phyloP scores from a whole-genome alignment of 2,113 vertebrate species.

The Cebidichthys violaceus region DNA sequence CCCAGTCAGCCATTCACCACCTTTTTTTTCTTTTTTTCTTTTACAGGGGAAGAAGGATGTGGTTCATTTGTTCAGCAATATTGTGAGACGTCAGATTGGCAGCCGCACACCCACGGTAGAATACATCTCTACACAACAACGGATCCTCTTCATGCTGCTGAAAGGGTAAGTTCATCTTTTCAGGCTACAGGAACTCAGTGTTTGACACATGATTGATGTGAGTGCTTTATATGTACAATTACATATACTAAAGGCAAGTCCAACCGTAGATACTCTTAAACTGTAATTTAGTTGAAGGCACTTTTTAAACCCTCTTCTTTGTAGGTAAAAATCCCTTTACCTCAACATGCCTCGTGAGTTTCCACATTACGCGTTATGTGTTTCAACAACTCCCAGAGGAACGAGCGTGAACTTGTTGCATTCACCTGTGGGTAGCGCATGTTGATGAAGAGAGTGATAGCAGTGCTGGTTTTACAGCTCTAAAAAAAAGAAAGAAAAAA shows the following conservation, averaged over 20 bases:
- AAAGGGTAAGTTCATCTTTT: conserved; percentile 82
- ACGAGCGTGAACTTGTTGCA: conserved; percentile 67
- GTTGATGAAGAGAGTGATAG: conserved; percentile 44
- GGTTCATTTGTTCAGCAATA: conserved; percentile 88
- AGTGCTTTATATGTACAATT: neutral
- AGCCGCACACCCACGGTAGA: conserved; percentile 86
- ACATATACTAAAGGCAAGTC: neutral
- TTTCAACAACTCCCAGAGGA: conserved; percentile 67
- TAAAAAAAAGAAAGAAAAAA: neutral
- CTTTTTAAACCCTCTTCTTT: neutral
- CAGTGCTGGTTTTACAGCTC: conserved; percentile 38
- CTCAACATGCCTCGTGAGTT: conserved; percentile 25
- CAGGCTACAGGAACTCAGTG: conserved; percentile 9
- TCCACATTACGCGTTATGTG: conserved; percentile 51
- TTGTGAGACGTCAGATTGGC: conserved; percentile 87
- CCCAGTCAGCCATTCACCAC: neutral
- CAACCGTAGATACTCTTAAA: neutral
- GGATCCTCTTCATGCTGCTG: conserved; percentile 88
- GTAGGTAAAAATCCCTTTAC: neutral
- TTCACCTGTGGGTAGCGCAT: conserved; percentile 51
- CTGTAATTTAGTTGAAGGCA: neutral
- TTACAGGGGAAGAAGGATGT: conserved; percentile 88
- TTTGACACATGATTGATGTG: neutral
- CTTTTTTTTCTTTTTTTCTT: conserved; percentile 13
- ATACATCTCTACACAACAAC: conserved; percentile 86